A percentile compares a stretch with the other conserved stretches of the same genome.
Evolutionary conservation across 2,797 vertebrate species (phyloP).

Genomic region (Melopsittacus undulatus): DNA sequence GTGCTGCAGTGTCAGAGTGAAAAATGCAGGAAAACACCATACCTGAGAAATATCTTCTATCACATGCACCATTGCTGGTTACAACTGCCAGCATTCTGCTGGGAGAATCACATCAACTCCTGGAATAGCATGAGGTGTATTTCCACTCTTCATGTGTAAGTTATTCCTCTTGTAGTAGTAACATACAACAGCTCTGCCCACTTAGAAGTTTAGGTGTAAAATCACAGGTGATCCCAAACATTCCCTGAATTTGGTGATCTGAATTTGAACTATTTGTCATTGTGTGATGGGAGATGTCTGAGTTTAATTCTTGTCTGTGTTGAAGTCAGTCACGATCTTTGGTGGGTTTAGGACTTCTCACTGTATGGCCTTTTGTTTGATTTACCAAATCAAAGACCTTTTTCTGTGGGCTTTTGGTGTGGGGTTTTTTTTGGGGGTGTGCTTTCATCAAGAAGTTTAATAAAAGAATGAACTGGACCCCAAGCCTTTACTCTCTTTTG

Average conservation of each 20-base stretch:
- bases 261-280: not conserved
- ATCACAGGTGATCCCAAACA: not conserved
- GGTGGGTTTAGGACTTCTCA: not conserved
- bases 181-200: not conserved
- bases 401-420: not conserved
- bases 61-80: fast-evolving
- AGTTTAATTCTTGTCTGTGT: not conserved
- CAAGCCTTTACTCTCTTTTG: not conserved
- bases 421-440: not conserved
- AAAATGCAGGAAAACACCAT: not conserved
- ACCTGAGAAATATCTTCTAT: not conserved
- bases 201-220: not conserved
- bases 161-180: not conserved
- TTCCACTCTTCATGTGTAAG: fast-evolving
- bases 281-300: not conserved
- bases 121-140: not conserved
- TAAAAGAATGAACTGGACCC: not conserved
- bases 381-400: not conserved
- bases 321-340: not conserved
- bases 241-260: not conserved
- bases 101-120: not conserved
- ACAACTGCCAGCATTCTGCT: not conserved
- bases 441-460: not conserved
- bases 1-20: not conserved
- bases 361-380: not conserved